These are phyloP conservation scores for Cuculus canorus DNA, from an alignment of 2,797 vertebrate genomes.

Conservation along the genomic window DNA sequence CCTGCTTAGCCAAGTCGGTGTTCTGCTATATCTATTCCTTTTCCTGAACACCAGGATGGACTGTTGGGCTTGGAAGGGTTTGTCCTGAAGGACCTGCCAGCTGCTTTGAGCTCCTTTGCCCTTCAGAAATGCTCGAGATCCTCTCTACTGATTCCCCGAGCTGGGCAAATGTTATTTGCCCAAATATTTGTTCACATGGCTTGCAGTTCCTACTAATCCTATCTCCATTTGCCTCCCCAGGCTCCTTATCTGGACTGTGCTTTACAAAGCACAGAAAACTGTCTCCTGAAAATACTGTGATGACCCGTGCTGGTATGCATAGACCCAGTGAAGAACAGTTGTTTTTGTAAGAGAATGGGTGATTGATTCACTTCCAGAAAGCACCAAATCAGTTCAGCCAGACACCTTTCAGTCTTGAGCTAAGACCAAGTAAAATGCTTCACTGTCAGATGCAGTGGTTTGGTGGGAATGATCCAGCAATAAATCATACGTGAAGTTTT, in stretches of 20 bases:
- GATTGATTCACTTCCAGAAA: accelerated
- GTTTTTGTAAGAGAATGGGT: neutral
- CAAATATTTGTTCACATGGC: neutral
- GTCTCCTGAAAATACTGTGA: neutral
- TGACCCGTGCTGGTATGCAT: neutral
- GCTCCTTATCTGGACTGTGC: neutral
- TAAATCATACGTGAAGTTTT: neutral
- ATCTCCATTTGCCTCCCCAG: neutral
- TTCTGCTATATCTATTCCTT: neutral
- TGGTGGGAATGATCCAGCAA: neutral
- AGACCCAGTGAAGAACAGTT: neutral
- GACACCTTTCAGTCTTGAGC: neutral
- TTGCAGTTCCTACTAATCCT: neutral
- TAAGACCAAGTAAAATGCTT: neutral
- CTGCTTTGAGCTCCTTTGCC: neutral
- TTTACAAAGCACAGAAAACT: too few species aligned
- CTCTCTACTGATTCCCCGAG: neutral
- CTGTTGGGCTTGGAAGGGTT: neutral
- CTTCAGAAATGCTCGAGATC: neutral
- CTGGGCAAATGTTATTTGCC: neutral
- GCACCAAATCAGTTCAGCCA: neutral
- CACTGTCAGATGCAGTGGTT: neutral
- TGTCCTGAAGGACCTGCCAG: neutral
- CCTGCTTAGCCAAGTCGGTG: neutral
- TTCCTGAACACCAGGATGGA: neutral